A percentile compares a stretch with the other conserved stretches of the same genome.
These are phyloP conservation scores for Parthenolecanium corni DNA, from an alignment of 2,888 invertebrate species.

Conservation along the genomic window DNA sequence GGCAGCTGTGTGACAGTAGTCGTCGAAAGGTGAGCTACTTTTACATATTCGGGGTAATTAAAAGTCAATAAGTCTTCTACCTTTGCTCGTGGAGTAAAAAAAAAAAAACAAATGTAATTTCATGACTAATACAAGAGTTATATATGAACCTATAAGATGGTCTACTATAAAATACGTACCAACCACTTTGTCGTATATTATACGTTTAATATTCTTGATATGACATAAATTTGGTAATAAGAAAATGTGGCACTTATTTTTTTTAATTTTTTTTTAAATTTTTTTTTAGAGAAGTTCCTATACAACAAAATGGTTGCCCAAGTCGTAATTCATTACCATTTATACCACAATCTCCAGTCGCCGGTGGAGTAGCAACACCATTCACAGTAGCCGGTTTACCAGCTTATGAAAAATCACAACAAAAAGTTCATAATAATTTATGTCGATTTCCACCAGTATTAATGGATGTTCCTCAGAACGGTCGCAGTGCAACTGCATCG, in stretches of 20 bases:
- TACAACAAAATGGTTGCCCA: slow-evolving; percentile 12
- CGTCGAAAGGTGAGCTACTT: slow-evolving; percentile 57
- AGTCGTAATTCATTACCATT: slow-evolving; percentile 11
- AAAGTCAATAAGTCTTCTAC: not conserved
- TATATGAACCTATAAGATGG: too few relatives aligned
- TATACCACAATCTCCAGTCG: slow-evolving; percentile 19
- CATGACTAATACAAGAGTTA: too few relatives aligned
- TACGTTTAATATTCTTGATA: too few relatives aligned
- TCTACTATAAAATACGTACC: too few relatives aligned
- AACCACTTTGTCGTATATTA: too few relatives aligned
- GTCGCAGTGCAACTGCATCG: slow-evolving; percentile 22
- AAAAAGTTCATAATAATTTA: slow-evolving; percentile 29
- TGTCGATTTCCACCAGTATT: slow-evolving; percentile 29
- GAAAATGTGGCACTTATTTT: too few relatives aligned
- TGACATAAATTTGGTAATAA: too few relatives aligned
- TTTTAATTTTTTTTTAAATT: not conserved
- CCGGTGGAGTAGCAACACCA: slow-evolving; percentile 26
- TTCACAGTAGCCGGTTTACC: slow-evolving; percentile 27
- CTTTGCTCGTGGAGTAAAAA: not conserved
- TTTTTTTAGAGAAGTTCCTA: slow-evolving; percentile 28
- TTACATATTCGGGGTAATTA: not conserved
- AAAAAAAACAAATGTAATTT: too few relatives aligned
- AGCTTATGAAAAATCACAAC: slow-evolving; percentile 26
- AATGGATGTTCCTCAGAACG: slow-evolving; percentile 1
- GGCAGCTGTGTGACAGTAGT: slow-evolving; percentile 66